These are phyloP conservation scores for Candoia aspera DNA, from an alignment of 2,113 vertebrate species.

Conservation along the genomic window DNA sequence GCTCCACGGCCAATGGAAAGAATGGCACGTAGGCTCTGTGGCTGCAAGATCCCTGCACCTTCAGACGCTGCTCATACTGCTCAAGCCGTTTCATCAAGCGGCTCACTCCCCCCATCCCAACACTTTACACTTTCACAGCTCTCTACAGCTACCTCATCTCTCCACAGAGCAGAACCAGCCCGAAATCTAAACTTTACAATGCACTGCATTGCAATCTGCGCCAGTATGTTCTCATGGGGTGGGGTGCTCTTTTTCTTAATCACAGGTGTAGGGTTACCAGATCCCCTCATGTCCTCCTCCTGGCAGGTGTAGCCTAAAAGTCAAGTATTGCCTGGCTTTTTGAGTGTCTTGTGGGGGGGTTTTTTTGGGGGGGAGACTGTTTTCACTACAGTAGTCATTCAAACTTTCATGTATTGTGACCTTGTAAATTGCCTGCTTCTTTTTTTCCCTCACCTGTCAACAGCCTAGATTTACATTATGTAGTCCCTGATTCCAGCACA, in stretches of 20 bases:
- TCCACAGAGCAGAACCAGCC: conserved; percentile 1
- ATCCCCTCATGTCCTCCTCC: not conserved
- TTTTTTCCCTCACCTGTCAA: too few relatives aligned
- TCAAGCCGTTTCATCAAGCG: rapidly evolving
- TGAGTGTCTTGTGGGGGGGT: too few relatives aligned
- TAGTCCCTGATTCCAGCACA: too few relatives aligned
- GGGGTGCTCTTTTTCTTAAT: not conserved
- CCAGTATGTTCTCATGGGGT: not conserved
- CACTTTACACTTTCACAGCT: not conserved
- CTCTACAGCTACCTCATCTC: not conserved
- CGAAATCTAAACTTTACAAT: rapidly evolving
- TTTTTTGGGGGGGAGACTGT: too few relatives aligned
- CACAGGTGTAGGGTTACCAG: not conserved
- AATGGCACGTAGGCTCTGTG: not conserved
- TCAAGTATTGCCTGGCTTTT: not conserved
- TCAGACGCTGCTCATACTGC: not conserved
- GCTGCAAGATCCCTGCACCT: not conserved
- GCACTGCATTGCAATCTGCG: not conserved
- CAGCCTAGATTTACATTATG: too few relatives aligned
- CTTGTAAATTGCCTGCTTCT: too few relatives aligned
- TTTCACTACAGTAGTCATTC: too few relatives aligned
- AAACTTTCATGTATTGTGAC: too few relatives aligned
- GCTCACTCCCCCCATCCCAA: not conserved
- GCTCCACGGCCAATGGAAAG: not conserved
- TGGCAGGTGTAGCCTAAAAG: not conserved